phyloP scores from a whole-genome alignment of 35 echinoderm and acorn worm species.

The Apostichopus parvimensis region DNA sequence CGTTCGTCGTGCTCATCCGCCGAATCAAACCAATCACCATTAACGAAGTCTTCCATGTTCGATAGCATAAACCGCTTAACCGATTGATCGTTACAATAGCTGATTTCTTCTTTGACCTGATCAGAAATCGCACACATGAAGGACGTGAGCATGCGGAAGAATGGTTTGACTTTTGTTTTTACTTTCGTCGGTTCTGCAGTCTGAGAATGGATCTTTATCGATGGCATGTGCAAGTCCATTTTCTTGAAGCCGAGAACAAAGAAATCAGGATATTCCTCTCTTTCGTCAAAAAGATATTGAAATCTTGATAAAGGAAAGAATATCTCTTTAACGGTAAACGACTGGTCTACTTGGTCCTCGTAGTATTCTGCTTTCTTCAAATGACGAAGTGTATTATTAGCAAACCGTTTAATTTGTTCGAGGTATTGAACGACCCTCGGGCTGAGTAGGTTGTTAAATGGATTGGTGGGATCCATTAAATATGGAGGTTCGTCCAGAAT shows the following conservation, averaged over 20 bases:
- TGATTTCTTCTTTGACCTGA: not conserved
- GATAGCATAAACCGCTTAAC: not conserved
- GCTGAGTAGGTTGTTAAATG: constrained; percentile 1
- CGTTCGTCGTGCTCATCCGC: not conserved
- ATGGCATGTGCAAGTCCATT: not conserved
- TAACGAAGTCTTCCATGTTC: not conserved
- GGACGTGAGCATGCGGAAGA: not conserved
- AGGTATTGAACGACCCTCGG: not conserved
- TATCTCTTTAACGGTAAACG: not conserved
- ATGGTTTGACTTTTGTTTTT: not conserved
- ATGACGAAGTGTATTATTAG: not conserved
- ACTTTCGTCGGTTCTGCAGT: not conserved
- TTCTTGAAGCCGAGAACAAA: not conserved
- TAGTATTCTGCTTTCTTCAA: not conserved
- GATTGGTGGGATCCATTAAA: constrained; percentile 34
- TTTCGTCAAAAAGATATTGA: not conserved
- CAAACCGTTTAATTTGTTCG: not conserved
- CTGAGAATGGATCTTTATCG: not conserved
- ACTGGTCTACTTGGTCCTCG: not conserved
- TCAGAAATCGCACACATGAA: not conserved
- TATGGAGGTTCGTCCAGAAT: not conserved
- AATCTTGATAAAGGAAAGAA: not conserved
- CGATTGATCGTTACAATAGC: not conserved
- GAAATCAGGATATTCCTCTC: not conserved
- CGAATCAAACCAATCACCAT: not conserved